These are phyloP conservation scores for Vombatus ursinus DNA, from an alignment of 2,113 vertebrate genomes.

Conservation along the genomic window DNA sequence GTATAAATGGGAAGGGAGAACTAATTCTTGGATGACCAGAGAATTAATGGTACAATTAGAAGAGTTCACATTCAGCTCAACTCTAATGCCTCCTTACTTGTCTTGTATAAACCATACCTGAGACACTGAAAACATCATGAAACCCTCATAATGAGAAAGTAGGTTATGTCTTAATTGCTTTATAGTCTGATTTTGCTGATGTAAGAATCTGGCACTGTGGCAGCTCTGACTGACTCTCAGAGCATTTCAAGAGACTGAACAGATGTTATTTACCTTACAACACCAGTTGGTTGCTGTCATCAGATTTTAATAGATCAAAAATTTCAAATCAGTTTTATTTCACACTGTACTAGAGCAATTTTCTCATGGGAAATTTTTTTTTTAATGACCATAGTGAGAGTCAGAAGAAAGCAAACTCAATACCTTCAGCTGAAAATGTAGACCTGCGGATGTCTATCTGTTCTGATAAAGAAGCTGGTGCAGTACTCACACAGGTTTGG, in stretches of 20 bases:
- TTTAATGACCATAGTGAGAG: background rate
- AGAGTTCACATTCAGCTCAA: accelerated
- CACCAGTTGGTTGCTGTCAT: background rate
- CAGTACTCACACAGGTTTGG: background rate
- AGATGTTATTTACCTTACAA: accelerated
- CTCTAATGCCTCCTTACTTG: background rate
- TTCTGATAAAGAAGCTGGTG: background rate
- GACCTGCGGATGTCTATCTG: background rate
- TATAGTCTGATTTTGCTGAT: background rate
- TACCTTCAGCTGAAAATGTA: background rate
- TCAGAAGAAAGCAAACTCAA: background rate
- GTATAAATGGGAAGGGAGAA: background rate
- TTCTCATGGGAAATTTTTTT: constrained; percentile 17
- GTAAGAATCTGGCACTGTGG: background rate
- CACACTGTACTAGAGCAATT: background rate
- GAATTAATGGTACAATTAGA: background rate
- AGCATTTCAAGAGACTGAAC: background rate
- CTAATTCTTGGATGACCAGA: background rate
- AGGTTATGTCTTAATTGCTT: background rate
- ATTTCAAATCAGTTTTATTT: background rate
- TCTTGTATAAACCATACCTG: accelerated
- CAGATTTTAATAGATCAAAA: background rate
- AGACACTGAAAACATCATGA: background rate
- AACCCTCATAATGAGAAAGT: background rate
- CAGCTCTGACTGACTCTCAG: too few relatives aligned